These are phyloP conservation scores for Urocolius indicus DNA, from an alignment of 2,113 vertebrate species.

Conservation along the genomic window DNA sequence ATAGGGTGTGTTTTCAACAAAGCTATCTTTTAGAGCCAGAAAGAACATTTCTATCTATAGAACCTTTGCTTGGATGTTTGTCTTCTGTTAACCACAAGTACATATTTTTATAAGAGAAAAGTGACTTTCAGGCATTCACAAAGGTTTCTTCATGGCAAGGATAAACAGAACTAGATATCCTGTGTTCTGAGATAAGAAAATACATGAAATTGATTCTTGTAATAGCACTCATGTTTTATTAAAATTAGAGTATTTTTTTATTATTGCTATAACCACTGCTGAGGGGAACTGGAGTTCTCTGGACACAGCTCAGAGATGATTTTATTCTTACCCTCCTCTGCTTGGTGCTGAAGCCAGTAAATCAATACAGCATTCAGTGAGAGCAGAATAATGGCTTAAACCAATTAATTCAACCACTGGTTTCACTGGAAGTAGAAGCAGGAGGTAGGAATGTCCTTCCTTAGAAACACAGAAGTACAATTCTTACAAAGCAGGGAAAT, in stretches of 20 bases:
- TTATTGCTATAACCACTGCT: not conserved
- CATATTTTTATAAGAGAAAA: conserved; percentile 57
- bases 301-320: not conserved
- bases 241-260: not conserved
- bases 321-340: not conserved
- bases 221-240: conserved; percentile 48
- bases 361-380: not conserved
- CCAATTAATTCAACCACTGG: not conserved
- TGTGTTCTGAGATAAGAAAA: conserved; percentile 47
- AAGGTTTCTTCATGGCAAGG: conserved; percentile 41
- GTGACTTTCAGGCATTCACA: not conserved
- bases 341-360: not conserved
- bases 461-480: not conserved
- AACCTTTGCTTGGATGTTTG: conserved; percentile 25
- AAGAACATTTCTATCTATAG: conserved; percentile 46
- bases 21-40: conserved; percentile 22
- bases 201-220: not conserved
- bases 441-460: not conserved
- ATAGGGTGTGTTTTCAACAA: conserved; percentile 38
- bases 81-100: conserved; percentile 38
- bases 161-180: conserved; percentile 59
- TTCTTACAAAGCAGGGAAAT: not conserved
- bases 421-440: not conserved
- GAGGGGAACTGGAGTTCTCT: not conserved
- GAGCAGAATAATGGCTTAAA: not conserved